Evolutionary conservation across 1,140 invertebrate genomes (phyloP), one percentile per base, ranked within the genome.

Genomic region (Drosophila yakuba): DNA sequence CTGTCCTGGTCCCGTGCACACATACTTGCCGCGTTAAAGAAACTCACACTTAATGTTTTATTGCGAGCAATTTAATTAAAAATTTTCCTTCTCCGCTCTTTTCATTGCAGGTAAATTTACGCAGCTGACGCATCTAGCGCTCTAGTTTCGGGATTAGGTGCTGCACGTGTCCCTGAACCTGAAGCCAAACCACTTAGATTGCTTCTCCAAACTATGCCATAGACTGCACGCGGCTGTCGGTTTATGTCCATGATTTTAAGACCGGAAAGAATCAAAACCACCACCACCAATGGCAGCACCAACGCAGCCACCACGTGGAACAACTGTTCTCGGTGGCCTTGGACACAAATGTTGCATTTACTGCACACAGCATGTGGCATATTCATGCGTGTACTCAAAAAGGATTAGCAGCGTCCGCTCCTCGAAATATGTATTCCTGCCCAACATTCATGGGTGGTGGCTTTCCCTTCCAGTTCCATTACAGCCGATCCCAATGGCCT

Each of bases 261-360:
- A 50, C 56, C 73, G 20, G 45, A 3, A 28, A 41, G 23, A 35
- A 57, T 6, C 41, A 45, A 51, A 52, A 58, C 57, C 50, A 69
- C 52, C 73, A 71, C 28, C 56, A 44, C 36, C 56, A 48, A 10
- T 35, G 35, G 41, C 7, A 41, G 17, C 43, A 66, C 58, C 62
- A 63, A 32, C 69, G 23, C 17, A 17, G 17, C 43, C 66, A 52
- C 67, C 67, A 60, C 54, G 25, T 62, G 58, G 17, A 62, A 50
- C 61, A 75, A 78, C 23, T 74, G 74, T 72, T 81, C 36, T 25
- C 45, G 54, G 43, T 74, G 86, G 90, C 86, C 86, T 90, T 90
- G 82, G 81, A 48, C 75, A 86, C 86, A 90, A 90, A 90, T 90
- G 86, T 90, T 90, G 86, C 86, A 86, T 90, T 90, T 82, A 38